A percentile compares a stretch with the other conserved stretches of the same genome.
phyloP scores from a whole-genome alignment of 2,888 invertebrate species.

The Drosophila borealis region DNA sequence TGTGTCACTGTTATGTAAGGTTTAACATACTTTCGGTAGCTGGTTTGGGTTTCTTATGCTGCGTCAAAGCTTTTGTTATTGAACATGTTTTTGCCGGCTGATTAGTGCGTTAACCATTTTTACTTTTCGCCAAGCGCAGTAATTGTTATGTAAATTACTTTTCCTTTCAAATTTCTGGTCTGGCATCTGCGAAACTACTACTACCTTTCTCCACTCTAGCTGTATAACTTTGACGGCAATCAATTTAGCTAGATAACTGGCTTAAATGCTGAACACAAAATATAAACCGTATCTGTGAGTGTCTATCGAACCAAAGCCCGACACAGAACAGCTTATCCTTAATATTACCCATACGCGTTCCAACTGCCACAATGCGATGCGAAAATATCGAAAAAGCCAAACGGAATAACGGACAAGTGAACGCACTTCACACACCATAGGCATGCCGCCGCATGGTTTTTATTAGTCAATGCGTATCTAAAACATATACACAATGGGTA shows the following conservation, averaged over 20 bases:
- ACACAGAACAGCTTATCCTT: neutral
- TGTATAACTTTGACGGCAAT: slow-evolving; percentile 1
- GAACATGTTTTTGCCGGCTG: slow-evolving; percentile 47
- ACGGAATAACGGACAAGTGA: slow-evolving; percentile 50
- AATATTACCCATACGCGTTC: slow-evolving; percentile 19
- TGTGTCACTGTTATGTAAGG: slow-evolving; percentile 51
- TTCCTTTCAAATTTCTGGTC: slow-evolving; percentile 23
- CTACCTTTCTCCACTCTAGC: neutral
- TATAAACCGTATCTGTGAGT: neutral
- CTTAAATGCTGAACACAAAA: neutral
- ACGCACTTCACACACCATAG: slow-evolving; percentile 67
- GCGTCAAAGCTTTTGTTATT: slow-evolving; percentile 61
- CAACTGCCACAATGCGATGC: slow-evolving; percentile 48
- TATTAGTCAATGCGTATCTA: slow-evolving; percentile 47
- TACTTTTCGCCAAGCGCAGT: slow-evolving; percentile 50
- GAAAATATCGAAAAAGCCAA: slow-evolving; percentile 63
- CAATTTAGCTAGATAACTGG: neutral
- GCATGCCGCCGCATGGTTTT: slow-evolving; percentile 8
- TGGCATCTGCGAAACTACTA: neutral
- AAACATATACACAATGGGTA: slow-evolving; percentile 22
- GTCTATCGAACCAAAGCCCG: neutral
- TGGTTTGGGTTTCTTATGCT: slow-evolving; percentile 49
- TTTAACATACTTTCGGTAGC: slow-evolving; percentile 43
- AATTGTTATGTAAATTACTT: slow-evolving; percentile 65
- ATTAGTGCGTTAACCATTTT: slow-evolving; percentile 67